Conservation (phyloP, 1,140 invertebrate genomes). For the Diabrotica undecimpunctata region DNA sequence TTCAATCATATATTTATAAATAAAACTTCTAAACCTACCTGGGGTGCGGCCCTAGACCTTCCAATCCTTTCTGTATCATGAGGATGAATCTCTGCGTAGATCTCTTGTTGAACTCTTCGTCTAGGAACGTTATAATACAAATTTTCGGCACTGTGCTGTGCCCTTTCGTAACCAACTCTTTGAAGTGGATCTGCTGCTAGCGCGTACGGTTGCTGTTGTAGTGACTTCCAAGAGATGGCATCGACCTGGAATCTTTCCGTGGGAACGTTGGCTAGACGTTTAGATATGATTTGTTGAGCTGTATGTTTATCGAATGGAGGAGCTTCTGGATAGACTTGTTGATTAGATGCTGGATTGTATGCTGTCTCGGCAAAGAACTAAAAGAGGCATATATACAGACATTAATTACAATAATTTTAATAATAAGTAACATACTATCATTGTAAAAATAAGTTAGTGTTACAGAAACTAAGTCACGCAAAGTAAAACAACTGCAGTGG, state of each 20-base stretch:
- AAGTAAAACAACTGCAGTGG: too few species aligned
- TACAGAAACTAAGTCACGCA: too few species aligned
- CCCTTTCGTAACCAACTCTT: conserved; percentile 7
- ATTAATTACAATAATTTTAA: too few species aligned
- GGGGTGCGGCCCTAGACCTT: conserved; percentile 50
- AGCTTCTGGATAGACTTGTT: conserved; percentile 38
- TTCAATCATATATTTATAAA: too few species aligned
- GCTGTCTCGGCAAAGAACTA: conserved; percentile 85
- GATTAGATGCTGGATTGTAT: conserved; percentile 81
- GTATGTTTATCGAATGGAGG: conserved; percentile 44
- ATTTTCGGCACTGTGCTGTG: conserved; percentile 40
- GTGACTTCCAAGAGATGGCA: conserved; percentile 42
- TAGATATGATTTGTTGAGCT: conserved; percentile 34
- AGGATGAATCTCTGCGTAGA: conserved; percentile 35
- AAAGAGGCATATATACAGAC: conserved; percentile 25
- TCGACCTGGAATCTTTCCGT: conserved; percentile 38
- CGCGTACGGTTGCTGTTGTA: conserved; percentile 39
- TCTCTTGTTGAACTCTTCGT: conserved; percentile 28
- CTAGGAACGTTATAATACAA: conserved; percentile 29
- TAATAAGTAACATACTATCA: too few species aligned
- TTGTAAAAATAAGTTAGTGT: neutral
- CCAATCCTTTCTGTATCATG: conserved; percentile 22
- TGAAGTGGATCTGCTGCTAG: conserved; percentile 22
- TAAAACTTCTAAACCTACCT: conserved; percentile 28
- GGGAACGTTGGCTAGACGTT: conserved; percentile 26